A percentile compares a stretch with the other conserved stretches of the same genome.
These are phyloP conservation scores for Beris morrisii DNA, from an alignment of 2,888 invertebrate species.

Conservation along the genomic window DNA sequence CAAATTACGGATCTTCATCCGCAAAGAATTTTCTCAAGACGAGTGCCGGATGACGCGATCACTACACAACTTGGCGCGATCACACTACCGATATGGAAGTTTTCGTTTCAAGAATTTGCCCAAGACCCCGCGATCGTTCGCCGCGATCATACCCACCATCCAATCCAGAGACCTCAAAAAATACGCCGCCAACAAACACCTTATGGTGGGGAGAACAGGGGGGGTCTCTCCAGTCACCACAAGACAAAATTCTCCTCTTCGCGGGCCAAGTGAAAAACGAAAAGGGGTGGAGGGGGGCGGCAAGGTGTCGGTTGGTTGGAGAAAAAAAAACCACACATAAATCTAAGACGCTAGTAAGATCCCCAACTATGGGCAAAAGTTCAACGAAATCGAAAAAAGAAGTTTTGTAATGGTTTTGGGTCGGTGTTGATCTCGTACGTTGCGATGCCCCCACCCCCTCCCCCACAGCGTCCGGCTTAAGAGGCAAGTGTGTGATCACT, in stretches of 20 bases:
- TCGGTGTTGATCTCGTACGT: too few relatives aligned
- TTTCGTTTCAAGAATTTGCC: slow-evolving; percentile 22
- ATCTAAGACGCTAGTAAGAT: background rate
- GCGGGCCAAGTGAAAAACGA: too few relatives aligned
- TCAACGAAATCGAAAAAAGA: slow-evolving; percentile 32
- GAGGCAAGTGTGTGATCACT: too few relatives aligned
- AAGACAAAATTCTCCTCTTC: too few relatives aligned
- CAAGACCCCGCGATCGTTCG: background rate
- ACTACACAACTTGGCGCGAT: slow-evolving; percentile 17
- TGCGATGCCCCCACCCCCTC: too few relatives aligned
- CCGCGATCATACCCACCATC: background rate
- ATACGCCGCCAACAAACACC: background rate
- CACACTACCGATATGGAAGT: slow-evolving; percentile 16
- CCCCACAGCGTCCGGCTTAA: too few relatives aligned
- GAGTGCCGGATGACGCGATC: slow-evolving; percentile 23
- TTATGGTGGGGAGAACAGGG: background rate
- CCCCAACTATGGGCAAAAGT: slow-evolving; percentile 26
- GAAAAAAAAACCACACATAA: too few relatives aligned
- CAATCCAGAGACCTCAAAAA: background rate
- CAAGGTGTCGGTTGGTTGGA: too few relatives aligned
- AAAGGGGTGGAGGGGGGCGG: too few relatives aligned
- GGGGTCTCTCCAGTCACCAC: background rate
- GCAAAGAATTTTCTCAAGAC: slow-evolving; percentile 10
- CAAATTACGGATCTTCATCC: slow-evolving; percentile 19
- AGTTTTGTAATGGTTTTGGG: slow-evolving; percentile 4